Percentiles rank a stretch among this genome's conserved stretches.
phyloP scores from a whole-genome alignment of 2,888 invertebrate genomes.

The Pristionchus exspectatus region DNA sequence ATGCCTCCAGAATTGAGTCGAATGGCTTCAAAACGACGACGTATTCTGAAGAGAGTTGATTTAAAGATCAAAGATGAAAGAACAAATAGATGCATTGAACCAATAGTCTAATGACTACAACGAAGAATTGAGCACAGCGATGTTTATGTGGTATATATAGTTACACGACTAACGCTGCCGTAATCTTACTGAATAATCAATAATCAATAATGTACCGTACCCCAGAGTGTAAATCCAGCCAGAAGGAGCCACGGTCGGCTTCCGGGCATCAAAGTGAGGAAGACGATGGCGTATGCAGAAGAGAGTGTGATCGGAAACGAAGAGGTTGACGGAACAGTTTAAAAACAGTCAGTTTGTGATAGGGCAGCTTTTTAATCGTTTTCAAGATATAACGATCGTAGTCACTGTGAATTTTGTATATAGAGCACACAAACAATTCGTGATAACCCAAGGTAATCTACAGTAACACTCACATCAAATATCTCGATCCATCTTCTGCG shows the following conservation, averaged over 20 bases:
- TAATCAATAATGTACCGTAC: not conserved
- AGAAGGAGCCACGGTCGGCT: slow-evolving; percentile 44
- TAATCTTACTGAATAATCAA: too few relatives aligned
- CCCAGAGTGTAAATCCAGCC: slow-evolving; percentile 38
- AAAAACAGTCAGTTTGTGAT: too few relatives aligned
- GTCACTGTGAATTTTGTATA: too few relatives aligned
- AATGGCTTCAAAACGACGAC: slow-evolving; percentile 46
- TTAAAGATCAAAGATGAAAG: not conserved
- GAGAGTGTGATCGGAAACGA: slow-evolving; percentile 37
- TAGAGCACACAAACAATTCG: not conserved
- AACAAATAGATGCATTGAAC: too few relatives aligned
- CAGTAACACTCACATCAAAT: slow-evolving; percentile 20
- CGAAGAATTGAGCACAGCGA: too few relatives aligned
- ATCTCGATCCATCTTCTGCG: not conserved
- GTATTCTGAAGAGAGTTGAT: slow-evolving; percentile 9
- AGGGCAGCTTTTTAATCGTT: too few relatives aligned
- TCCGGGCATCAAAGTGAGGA: slow-evolving; percentile 41
- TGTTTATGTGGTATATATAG: too few relatives aligned
- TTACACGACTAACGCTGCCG: too few relatives aligned
- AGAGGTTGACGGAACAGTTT: too few relatives aligned
- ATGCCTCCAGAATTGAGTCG: slow-evolving; percentile 31
- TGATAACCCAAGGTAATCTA: not conserved
- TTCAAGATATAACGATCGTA: too few relatives aligned
- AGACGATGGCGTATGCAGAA: slow-evolving; percentile 47
- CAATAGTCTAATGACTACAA: too few relatives aligned